These are phyloP conservation scores for Samia ricini DNA, from an alignment of 1,140 invertebrate genomes.

Conservation along the genomic window DNA sequence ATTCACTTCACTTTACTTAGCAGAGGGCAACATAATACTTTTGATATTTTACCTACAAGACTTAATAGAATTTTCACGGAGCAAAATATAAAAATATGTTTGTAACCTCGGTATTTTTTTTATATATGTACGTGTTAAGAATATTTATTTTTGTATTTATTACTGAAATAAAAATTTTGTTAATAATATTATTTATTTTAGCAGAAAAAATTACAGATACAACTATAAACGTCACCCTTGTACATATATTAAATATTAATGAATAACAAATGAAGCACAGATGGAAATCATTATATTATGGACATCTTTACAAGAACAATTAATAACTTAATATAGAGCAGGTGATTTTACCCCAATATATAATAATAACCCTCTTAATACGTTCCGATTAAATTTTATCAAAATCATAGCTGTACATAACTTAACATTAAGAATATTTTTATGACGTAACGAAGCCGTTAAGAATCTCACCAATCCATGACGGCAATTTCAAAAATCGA, in stretches of 20 bases:
- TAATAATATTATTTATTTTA: not conserved
- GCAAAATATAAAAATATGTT: conserved; percentile 45
- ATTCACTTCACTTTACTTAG: conserved; percentile 73
- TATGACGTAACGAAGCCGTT: conserved; percentile 37
- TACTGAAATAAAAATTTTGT: not conserved
- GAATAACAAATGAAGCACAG: not conserved
- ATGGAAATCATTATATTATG: not conserved
- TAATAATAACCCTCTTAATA: not conserved
- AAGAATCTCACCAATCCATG: conserved; percentile 44
- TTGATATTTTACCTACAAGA: conserved; percentile 58
- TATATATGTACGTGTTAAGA: conserved; percentile 20
- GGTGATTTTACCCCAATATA: not conserved
- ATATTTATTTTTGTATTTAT: not conserved
- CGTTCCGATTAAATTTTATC: conserved; percentile 9
- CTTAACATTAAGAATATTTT: conserved; percentile 25
- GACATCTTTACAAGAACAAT: not conserved
- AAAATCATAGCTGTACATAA: conserved; percentile 20
- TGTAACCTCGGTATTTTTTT: conserved; percentile 39
- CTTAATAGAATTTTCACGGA: conserved; percentile 59
- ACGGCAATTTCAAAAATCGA: conserved; percentile 54
- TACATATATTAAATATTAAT: not conserved
- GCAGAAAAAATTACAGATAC: too few relatives aligned
- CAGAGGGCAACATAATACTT: conserved; percentile 66
- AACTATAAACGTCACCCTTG: not conserved
- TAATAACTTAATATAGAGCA: not conserved